Base-by-base conservation (phyloP, 2,113 vertebrate species). In the Myrmecophaga tridactyla region DNA sequence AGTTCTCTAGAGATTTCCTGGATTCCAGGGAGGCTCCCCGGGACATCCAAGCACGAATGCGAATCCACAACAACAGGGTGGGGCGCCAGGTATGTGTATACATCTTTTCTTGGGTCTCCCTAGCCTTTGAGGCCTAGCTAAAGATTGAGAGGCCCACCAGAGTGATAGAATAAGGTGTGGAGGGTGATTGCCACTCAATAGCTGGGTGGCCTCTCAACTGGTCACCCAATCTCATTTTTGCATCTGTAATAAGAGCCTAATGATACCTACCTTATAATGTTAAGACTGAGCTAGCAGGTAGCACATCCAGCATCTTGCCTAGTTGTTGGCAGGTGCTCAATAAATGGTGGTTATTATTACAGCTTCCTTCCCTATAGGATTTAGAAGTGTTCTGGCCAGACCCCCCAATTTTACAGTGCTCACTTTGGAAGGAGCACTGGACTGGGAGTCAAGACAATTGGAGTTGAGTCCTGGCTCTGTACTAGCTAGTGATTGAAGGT, bases 21-120 rank as follows among this genome's bases (percentile, higher is more conserved):
- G 99, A 99, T 97, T 99, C 99, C 91, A 98, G 99, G 18, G 99
- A 99, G 81, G 99, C 99, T 90, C 98, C 99, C 21, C 98, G 99
- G 77, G 99, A 99, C 96, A 99, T 99, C 97, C 99, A 99, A 27
- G 99, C 99, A 76, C 98, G 99, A 85, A 99, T 99, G 99, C 98
- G 98, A 97, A 99, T 99, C 95, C 99, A 99, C 89, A 99, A 99
- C 98, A 99, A 99, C 97, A 98, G 99, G 23, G 98, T 99, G 90
- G 99, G 99, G 81, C 98, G 99, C 84, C 99, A 99, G 99, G 99
- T 99, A 98, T 3, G 93, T 94, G 60, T 51, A 8, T 58, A 12
- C 62, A 15, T 43, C 70, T 60, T 53, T 7, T 62, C 63, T 81
- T 73, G 77, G 31, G 41, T 90, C 62, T 85, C 34, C 36, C 90